Percentiles rank a stretch among this genome's conserved stretches.
Conservation (phyloP, 2,113 vertebrate species). For the Pelobates fuscus region DNA sequence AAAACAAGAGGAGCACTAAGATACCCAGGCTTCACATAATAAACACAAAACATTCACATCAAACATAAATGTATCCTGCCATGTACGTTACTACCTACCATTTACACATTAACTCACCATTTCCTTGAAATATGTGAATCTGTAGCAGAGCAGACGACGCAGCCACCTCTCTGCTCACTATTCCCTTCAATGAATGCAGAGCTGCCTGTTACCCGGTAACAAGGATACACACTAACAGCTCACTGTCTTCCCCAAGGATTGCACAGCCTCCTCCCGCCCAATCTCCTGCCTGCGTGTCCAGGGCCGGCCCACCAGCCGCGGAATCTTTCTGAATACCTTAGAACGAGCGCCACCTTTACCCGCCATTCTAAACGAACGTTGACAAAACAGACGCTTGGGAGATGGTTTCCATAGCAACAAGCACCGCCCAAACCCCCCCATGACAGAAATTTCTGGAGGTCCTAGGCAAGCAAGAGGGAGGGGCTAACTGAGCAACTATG, state of each 20-base stretch:
- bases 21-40: too few species aligned
- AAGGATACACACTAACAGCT: not conserved
- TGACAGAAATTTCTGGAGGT: too few species aligned
- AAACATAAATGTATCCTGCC: too few species aligned
- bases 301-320: not conserved
- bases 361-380: constrained; percentile 30
- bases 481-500: not conserved
- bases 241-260: not conserved
- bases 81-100: too few species aligned
- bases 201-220: constrained; percentile 26
- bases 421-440: too few species aligned
- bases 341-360: not conserved
- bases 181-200: not conserved
- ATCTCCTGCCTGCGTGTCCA: not conserved
- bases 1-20: too few species aligned
- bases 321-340: not conserved
- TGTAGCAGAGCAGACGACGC: not conserved
- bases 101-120: constrained; percentile 10
- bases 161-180: not conserved
- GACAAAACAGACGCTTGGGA: constrained; percentile 9
- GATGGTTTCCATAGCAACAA: constrained; percentile 20
- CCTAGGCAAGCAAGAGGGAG: not conserved
- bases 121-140: too few species aligned
- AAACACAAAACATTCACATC: too few species aligned
- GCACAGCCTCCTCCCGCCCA: constrained; percentile 1